These are phyloP conservation scores for Paragorgia papillata DNA, from an alignment of 92 coral and sea anemone species.

Conservation along the genomic window DNA sequence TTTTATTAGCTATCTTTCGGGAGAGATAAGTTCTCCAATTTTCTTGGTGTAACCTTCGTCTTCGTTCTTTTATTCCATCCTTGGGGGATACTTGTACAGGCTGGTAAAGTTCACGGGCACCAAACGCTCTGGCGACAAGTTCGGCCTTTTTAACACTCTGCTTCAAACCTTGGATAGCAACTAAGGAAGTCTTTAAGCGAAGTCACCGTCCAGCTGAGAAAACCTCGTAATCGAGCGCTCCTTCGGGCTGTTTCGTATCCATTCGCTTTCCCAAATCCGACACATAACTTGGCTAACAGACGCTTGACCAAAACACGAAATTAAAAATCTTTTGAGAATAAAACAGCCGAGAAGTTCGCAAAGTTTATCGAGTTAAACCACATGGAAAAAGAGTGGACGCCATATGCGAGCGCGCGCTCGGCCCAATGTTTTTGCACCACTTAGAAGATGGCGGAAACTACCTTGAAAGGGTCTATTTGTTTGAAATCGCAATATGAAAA, in stretches of 20 bases:
- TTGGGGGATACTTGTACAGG: slow-evolving; percentile 70
- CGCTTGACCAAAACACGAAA: no score
- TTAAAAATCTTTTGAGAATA: no score
- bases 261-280: neutral
- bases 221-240: slow-evolving; percentile 41
- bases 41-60: slow-evolving; percentile 56
- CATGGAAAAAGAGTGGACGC: no score
- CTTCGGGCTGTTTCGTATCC: slow-evolving; percentile 22
- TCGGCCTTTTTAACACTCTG: slow-evolving; percentile 55
- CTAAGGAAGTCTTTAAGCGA: slow-evolving; percentile 59
- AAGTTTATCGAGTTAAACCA: no score
- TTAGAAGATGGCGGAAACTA: no score
- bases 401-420: no score
- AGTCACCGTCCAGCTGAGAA: slow-evolving; percentile 44
- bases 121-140: slow-evolving; percentile 54
- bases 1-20: slow-evolving; percentile 57
- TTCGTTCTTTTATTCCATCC: slow-evolving; percentile 70
- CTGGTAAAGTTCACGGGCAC: slow-evolving; percentile 60
- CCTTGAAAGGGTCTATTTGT: no score
- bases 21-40: slow-evolving; percentile 52
- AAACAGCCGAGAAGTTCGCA: no score
- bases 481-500: no score
- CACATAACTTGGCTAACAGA: no score
- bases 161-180: slow-evolving; percentile 45
- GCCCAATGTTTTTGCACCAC: no score